Base-by-base conservation (phyloP, 1,140 invertebrate species). In the Drosophila baimaii region DNA sequence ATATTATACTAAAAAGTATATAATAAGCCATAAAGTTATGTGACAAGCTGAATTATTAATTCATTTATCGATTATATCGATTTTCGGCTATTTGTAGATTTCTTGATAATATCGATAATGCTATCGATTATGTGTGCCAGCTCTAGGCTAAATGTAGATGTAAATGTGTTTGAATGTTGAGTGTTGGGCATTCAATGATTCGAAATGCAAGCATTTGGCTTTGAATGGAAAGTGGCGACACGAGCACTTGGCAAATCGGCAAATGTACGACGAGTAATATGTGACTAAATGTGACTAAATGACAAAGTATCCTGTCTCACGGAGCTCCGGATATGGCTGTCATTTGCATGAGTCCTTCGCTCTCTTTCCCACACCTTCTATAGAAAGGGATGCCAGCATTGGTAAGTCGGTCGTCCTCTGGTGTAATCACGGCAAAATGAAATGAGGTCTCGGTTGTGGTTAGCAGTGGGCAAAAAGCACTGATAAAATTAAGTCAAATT, bases 251-350 rank as follows among this genome's bases (percentile, higher is more conserved):
- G 46, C 69, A 66, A 27, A 59, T 59, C 43, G 10, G 27, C 54
- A 65, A 54, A 66, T 54, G 47, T 62, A 37, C 31, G 56, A 37
- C 31, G 56, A 35, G 23, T 66, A 44, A 54, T 52, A 44, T 69
- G 35, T 44, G 33, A 49, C 35, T 52, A 57, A 71, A 71, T 71
- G 63, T 29, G 75, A 83, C 75, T 59, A 79, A 82, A 78, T 82
- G 80, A 61, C 70, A 76, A 77, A 81, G 72, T 69, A 76, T 69
- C 61, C 63, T 63, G 43, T 47, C 55, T 52, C 39, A 51, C 62
- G 43, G 43, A 58, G 62, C 61, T 52, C 55, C 51, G 46, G 63
- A 83, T 74, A 79, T 81, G 79, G 64, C 70, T 82, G 62, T 37
- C 79, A 81, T 33, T 73, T 57, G 27, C 44, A 70, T 25, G 21